Conservation (phyloP, 2,888 invertebrate species). For the Rhabditoides inermis region DNA sequence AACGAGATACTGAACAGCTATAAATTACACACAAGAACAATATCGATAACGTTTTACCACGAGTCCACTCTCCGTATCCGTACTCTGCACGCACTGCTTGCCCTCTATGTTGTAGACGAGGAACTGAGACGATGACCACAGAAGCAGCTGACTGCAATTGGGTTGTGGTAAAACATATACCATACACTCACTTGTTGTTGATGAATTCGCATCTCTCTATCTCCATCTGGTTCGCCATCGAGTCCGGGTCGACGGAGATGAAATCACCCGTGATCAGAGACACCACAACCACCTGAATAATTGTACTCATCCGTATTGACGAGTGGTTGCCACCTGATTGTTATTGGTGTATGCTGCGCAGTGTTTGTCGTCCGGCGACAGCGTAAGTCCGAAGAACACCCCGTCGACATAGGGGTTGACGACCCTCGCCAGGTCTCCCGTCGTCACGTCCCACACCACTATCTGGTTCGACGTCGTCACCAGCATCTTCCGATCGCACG, state of each 20-base stretch:
- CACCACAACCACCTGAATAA: constrained; percentile 59
- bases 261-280: constrained; percentile 90
- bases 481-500: constrained; percentile 80
- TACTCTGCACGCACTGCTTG: constrained; percentile 16
- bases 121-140: constrained; percentile 38
- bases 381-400: constrained; percentile 65
- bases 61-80: constrained; percentile 4
- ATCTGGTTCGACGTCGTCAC: constrained; percentile 90
- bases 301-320: not conserved
- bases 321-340: constrained; percentile 66
- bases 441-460: constrained; percentile 90
- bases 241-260: constrained; percentile 74
- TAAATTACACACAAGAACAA: not conserved
- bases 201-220: too few species aligned
- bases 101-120: constrained; percentile 34
- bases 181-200: too few species aligned
- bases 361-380: constrained; percentile 90
- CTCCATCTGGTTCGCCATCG: constrained; percentile 61
- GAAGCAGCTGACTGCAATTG: too few species aligned
- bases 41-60: not conserved
- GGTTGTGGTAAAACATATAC: too few species aligned
- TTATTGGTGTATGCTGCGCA: constrained; percentile 91
- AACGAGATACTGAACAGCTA: constrained; percentile 22
- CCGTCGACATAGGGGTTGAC: constrained; percentile 82
- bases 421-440: constrained; percentile 85